Evolutionary conservation across 2,888 invertebrate species (phyloP), one percentile per base, ranked within the genome.

Genomic region (Tupiocoris notatus): DNA sequence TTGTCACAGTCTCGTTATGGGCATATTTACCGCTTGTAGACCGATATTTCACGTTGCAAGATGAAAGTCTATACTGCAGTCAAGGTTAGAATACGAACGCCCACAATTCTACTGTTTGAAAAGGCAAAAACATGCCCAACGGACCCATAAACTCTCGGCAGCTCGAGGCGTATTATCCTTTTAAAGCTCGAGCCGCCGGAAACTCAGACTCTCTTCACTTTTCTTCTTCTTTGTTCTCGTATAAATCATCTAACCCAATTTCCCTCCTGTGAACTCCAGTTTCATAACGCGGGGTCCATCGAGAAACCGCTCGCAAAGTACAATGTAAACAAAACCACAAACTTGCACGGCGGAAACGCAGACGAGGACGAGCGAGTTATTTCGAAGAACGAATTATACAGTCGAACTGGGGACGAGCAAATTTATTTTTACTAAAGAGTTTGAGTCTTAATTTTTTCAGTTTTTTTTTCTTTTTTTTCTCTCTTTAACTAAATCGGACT

Each of bases 1-100:
- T 65, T 65, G 65, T 65, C 65, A 39, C 7, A 65, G 65, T 65
- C 65, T 39, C 65, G 39, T 65, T 65, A 65, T 39, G 65, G 65
- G 16, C 65, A 39, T 65, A 25, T 39, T 25, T 39, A 65, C 65
- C 23, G 23, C n/a, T n/a, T n/a, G n/a, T 39, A 39, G 3, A 12
- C 12, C 39, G 3, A 39, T 39, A 39, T 39, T 39, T 39, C 39
- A 39, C 6, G 12, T 39, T 3, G 6, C 39, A 12, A 39, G 12
- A 7, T 3, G 39, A 7, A 12, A 12, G 6, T 7, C 3, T 12
- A 12, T 39, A 7, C 39, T 39, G 3, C 39, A 39, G 39, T 39
- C 39, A 7, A 39, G 39, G 39, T 39, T 12, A 12, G 12, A 39
- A 7, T 39, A 12, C 3, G 39, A 39, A 39, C 12, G 39, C 39